Conservation (phyloP, 2,113 vertebrate genomes). For the Menidia beryllina region DNA sequence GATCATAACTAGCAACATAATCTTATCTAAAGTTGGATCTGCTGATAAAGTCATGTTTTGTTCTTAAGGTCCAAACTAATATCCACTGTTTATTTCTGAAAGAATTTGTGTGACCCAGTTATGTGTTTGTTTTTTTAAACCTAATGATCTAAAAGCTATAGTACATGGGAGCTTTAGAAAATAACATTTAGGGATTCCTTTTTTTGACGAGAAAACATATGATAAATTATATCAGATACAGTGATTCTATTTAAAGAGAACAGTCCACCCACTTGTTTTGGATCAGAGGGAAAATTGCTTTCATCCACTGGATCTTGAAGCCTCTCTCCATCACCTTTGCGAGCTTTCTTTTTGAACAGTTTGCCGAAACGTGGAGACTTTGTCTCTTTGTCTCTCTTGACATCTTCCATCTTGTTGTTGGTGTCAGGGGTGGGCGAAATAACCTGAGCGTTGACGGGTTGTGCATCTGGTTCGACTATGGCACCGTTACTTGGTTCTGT, state of each 20-base stretch:
- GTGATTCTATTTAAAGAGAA: too few relatives aligned
- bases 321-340: neutral
- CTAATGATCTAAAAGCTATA: too few relatives aligned
- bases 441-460: neutral
- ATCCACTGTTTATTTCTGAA: too few relatives aligned
- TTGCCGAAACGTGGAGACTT: conserved; percentile 40
- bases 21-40: neutral
- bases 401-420: conserved; percentile 11
- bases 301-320: conserved; percentile 19
- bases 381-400: conserved; percentile 30
- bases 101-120: too few relatives aligned
- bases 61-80: too few relatives aligned
- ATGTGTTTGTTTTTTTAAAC: too few relatives aligned
- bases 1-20: neutral
- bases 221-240: too few relatives aligned
- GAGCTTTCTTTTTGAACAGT: conserved; percentile 60
- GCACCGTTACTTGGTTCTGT: conserved; percentile 50
- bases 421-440: conserved; percentile 12
- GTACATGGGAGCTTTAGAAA: too few relatives aligned
- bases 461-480: neutral
- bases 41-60: too few relatives aligned
- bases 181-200: too few relatives aligned
- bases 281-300: conserved; percentile 13
- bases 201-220: too few relatives aligned
- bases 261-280: conserved; percentile 50